These are phyloP conservation scores for Agrypnus murinus DNA, from an alignment of 2,888 invertebrate genomes.

Conservation along the genomic window DNA sequence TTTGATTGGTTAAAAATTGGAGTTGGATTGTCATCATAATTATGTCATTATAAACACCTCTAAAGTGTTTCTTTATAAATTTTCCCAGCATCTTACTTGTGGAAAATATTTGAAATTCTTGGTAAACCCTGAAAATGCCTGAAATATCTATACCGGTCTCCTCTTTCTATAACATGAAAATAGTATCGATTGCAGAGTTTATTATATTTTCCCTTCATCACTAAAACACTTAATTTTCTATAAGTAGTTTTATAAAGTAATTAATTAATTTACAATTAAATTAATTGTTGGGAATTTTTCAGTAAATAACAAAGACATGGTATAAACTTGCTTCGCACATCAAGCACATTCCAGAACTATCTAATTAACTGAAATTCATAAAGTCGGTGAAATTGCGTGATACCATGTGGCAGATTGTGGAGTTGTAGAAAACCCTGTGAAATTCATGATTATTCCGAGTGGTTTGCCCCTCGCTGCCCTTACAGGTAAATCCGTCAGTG, in stretches of 20 bases:
- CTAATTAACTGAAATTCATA: conserved; percentile 12
- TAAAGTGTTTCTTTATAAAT: background rate
- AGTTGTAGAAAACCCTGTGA: conserved; percentile 23
- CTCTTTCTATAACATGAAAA: conserved; percentile 10
- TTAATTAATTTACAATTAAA: no score
- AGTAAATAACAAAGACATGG: no score
- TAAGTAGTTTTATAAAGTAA: no score
- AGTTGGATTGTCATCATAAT: no score
- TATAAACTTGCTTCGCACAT: no score
- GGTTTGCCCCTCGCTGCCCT: conserved; percentile 27
- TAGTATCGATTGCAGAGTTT: conserved; percentile 12
- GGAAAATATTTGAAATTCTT: conserved; percentile 18
- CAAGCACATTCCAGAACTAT: background rate
- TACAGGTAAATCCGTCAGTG: conserved; percentile 26
- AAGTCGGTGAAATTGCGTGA: conserved; percentile 2
- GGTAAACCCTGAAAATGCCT: conserved; percentile 13
- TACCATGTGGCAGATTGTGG: conserved; percentile 19
- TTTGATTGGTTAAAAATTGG: no score
- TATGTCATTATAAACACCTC: no score
- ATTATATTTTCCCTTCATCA: background rate
- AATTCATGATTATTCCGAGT: conserved; percentile 34
- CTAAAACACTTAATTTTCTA: no score
- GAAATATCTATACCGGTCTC: conserved; percentile 20
- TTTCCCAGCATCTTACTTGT: background rate
- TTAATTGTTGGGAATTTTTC: no score